These are phyloP conservation scores for Dryocosmus kuriphilus DNA, from an alignment of 2,888 invertebrate species.

Conservation along the genomic window DNA sequence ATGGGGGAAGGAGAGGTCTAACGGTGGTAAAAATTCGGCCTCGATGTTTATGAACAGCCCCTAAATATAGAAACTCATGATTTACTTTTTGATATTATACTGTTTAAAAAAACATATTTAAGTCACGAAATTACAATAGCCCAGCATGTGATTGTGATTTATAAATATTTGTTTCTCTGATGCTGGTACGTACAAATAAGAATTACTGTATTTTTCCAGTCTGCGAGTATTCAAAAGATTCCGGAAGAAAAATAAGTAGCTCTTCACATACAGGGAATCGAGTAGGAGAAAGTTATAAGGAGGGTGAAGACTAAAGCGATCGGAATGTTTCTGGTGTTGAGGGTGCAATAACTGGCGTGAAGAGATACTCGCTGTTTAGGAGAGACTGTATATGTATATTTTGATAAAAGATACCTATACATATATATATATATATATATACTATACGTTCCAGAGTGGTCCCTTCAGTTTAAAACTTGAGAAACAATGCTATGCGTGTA, in stretches of 20 bases:
- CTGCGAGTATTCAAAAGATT: background rate
- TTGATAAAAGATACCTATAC: no score
- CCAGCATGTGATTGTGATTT: background rate
- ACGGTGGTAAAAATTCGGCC: no score
- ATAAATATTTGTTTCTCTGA: background rate
- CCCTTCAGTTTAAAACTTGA: conserved; percentile 28
- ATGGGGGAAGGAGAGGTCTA: no score
- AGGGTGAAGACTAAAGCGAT: conserved; percentile 19
- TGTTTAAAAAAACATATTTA: no score
- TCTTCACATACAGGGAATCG: conserved; percentile 8
- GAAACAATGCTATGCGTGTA: conserved; percentile 16
- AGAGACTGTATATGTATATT: background rate
- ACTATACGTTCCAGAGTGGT: background rate
- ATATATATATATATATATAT: background rate
- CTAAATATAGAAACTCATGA: no score
- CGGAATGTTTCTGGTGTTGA: background rate
- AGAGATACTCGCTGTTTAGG: conserved; percentile 26
- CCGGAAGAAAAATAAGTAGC: background rate
- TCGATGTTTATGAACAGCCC: no score
- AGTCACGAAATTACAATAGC: background rate
- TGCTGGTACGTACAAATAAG: background rate
- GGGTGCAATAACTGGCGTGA: conserved; percentile 28
- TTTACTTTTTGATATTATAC: no score
- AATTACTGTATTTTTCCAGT: background rate
- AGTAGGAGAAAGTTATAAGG: conserved; percentile 36